Conservation (phyloP, 2,113 vertebrate genomes). For the Entomyzon cyanotis region DNA sequence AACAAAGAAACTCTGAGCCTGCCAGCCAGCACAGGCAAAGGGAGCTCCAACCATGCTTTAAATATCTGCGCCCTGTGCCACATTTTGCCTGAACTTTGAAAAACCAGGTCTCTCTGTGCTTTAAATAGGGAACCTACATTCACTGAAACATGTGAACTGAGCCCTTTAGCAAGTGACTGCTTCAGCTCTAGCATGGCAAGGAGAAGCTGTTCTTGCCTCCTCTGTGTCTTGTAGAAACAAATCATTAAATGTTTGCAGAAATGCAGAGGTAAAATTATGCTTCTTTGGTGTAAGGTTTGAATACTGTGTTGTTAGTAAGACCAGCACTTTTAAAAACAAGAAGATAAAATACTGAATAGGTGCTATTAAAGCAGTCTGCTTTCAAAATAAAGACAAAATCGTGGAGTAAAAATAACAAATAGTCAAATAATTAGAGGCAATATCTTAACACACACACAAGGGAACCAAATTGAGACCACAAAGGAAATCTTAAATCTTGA, state of each 20-base stretch:
- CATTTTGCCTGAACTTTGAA: background rate
- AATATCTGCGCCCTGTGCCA: background rate
- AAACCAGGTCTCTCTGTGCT: background rate
- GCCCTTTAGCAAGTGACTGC: background rate
- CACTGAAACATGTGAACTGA: background rate
- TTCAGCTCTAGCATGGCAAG: background rate
- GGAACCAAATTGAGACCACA: background rate
- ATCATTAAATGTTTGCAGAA: background rate
- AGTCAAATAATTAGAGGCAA: background rate
- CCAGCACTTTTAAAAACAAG: background rate
- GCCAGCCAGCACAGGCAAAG: background rate
- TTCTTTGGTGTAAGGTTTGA: background rate
- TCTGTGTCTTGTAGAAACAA: background rate
- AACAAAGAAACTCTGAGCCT: background rate
- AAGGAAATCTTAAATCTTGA: background rate
- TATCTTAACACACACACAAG: background rate
- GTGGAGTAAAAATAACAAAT: background rate
- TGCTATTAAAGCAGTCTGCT: background rate
- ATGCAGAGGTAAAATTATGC: background rate
- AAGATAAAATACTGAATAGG: background rate
- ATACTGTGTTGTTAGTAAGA: background rate
- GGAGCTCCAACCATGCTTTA: background rate
- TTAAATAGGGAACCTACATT: background rate
- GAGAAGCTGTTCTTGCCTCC: background rate
- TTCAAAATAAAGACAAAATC: background rate